Evolutionary conservation across 2,888 invertebrate species (phyloP), one percentile per base, ranked within the genome.

Genomic region (Escarpia spicata): DNA sequence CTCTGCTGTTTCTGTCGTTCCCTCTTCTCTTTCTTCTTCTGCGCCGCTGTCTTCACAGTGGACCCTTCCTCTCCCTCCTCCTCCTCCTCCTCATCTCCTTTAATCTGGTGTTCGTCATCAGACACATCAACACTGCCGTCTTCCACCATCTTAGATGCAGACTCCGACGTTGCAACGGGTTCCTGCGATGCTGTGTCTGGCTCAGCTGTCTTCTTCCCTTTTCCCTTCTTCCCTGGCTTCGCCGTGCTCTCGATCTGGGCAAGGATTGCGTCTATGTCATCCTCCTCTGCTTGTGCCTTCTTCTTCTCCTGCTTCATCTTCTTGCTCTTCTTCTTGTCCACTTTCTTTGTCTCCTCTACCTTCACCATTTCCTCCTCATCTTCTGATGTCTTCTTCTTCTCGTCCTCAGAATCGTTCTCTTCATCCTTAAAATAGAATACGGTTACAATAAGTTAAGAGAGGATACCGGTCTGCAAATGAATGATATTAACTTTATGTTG

Each of bases 1-100:
- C 98, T 98, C 95, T 98, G 98, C 95, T 98, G 98, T 96, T 98
- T 99, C 96, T 98, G 98, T 96, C 97, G 97, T 94, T 98, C 98
- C 95, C 98, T 98, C 94, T 97, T 97, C 96, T 99, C 99, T 95
- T 98, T 96, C 99, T 99, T 94, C 98, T 97, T 93, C 93, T 95
- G 95, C 37, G 94, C 95, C 19, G 94, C 94, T 19, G 94, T 93
- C 91, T 95, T 95, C 19, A 95, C 93, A 26, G 93, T 93, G 26
- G 58, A 97, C 96, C 98, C 99, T 94, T 98, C 98, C 95, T 95
- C 95, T 43, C 94, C 95, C 37, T 93, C 93, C 45, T 92, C 94
- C 3, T 92, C 94, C 3, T 91, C 90, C 52, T 90, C 92, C 37
- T 92, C 94, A 31, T 93, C 94, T 90, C 93, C 95, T n/a, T 94